Conservation (phyloP, 2,888 invertebrate species). For the Netelia melanura region DNA sequence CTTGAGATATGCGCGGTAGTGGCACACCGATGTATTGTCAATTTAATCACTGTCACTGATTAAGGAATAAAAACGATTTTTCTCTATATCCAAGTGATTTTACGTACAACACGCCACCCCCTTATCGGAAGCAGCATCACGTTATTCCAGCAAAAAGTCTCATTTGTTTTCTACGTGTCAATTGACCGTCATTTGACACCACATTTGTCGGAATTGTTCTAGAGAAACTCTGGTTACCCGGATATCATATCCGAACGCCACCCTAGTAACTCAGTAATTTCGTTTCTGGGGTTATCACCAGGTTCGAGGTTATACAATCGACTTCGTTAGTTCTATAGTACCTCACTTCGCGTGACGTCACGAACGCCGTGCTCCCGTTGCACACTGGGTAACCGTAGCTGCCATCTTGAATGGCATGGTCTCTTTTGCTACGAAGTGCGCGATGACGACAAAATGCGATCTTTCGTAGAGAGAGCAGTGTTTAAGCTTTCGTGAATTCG, state of each 20-base stretch:
- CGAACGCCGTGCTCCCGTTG: constrained; percentile 68
- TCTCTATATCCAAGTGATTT: neutral
- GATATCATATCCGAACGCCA: too few species aligned
- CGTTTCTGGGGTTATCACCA: neutral
- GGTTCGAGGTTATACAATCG: too few species aligned
- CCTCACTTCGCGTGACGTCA: constrained; percentile 61
- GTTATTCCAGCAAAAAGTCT: neutral
- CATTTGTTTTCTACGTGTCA: neutral
- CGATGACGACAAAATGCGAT: constrained; percentile 78
- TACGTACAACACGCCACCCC: neutral
- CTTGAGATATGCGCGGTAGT: neutral
- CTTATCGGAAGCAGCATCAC: neutral
- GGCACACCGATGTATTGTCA: neutral
- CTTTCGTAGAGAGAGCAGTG: constrained; percentile 73
- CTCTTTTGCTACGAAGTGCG: constrained; percentile 78
- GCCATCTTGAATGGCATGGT: constrained; percentile 83
- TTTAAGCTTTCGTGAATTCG: constrained; percentile 71
- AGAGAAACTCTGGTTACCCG: too few species aligned
- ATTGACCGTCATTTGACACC: neutral
- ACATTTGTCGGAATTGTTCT: neutral
- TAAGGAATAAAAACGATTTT: neutral
- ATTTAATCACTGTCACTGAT: neutral
- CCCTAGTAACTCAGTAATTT: neutral
- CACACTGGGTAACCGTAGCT: constrained; percentile 74
- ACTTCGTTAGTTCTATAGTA: too few species aligned